These are phyloP conservation scores for Psylliodes chrysocephalus DNA, from an alignment of 2,888 invertebrate species.

Conservation along the genomic window DNA sequence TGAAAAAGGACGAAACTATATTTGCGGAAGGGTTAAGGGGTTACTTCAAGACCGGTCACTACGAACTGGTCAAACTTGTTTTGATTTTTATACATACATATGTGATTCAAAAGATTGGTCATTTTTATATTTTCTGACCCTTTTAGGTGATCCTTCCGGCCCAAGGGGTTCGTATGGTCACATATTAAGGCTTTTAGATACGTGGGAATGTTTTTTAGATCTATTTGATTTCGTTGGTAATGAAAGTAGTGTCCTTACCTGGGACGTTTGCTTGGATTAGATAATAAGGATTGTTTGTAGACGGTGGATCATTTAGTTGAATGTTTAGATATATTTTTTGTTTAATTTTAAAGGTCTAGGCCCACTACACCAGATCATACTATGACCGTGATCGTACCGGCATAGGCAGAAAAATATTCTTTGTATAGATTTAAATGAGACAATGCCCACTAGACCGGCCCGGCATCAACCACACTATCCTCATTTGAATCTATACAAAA, in stretches of 20 bases:
- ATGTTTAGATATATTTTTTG: too few species aligned
- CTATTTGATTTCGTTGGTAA: slow-evolving; percentile 18
- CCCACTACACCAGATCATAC: too few species aligned
- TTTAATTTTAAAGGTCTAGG: too few species aligned
- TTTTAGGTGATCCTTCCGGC: slow-evolving; percentile 49
- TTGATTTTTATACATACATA: slow-evolving; percentile 56
- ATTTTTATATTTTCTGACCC: slow-evolving; percentile 58
- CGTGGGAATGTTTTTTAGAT: slow-evolving; percentile 42
- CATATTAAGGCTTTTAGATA: slow-evolving; percentile 32
- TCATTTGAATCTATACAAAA: too few species aligned
- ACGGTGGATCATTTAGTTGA: background rate
- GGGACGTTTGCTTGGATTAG: slow-evolving; percentile 3
- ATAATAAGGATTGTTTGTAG: too few species aligned
- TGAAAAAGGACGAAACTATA: slow-evolving; percentile 38
- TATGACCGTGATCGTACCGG: too few species aligned
- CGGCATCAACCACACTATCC: too few species aligned
- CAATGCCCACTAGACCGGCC: too few species aligned
- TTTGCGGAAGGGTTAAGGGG: slow-evolving; percentile 46
- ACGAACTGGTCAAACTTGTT: slow-evolving; percentile 64
- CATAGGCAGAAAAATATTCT: too few species aligned
- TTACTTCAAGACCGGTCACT: slow-evolving; percentile 48
- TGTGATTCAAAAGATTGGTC: slow-evolving; percentile 51
- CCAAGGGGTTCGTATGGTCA: slow-evolving; percentile 44
- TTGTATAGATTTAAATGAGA: too few species aligned
- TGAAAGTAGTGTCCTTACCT: slow-evolving; percentile 24